Evolutionary conservation across 2,888 invertebrate genomes (phyloP), one percentile per base, ranked within the genome.

Genomic region (Aphodius granarius): DNA sequence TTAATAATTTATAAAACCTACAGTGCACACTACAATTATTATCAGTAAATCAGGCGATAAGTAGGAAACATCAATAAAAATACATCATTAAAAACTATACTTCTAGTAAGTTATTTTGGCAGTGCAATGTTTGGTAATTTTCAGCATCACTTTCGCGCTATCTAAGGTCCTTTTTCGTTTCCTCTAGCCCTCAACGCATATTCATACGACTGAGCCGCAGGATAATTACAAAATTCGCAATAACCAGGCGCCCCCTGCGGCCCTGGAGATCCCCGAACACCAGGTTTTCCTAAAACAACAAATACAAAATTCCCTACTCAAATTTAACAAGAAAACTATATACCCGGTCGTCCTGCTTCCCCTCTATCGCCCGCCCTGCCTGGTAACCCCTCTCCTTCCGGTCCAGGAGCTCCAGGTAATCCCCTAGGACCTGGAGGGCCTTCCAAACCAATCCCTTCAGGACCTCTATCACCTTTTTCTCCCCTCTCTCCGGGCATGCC

Each of bases 311-410:
- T n/a, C n/a, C n/a, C n/a, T 18, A 3, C 18, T 15, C 5, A 22
- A 63, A 5, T 63, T 63, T 15, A 20, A 63, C 3, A 43, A 22
- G n/a, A 71, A n/a, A 23, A 9, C 22, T 63, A 65, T 16, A 78
- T 86, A 93, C 94, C 94, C 87, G 92, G 90, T 85, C 91, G 88
- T 71, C 95, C 95, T 4, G 92, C 87, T 81, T 93, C 93, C 6
- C 95, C 95, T 83, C 94, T 89, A 78, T 93, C 93, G 0, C 96
- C 96, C 63, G 90, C 89, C 83, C 93, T 89, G n/a, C 96, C 96
- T 17, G 91, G 89, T 21, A 88, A 78, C 18, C 92, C 92, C 77
- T 90, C 86, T 5, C 92, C 91, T 75, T 92, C 91, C 63, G 90
- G 89, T 2, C 96, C 96, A 6, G 91, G 89, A n/a, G 91, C 89